Percentiles rank a stretch among this genome's conserved stretches.
Evolutionary conservation across 2,797 vertebrate genomes (phyloP).

Genomic region (Megaceryle alcyon): DNA sequence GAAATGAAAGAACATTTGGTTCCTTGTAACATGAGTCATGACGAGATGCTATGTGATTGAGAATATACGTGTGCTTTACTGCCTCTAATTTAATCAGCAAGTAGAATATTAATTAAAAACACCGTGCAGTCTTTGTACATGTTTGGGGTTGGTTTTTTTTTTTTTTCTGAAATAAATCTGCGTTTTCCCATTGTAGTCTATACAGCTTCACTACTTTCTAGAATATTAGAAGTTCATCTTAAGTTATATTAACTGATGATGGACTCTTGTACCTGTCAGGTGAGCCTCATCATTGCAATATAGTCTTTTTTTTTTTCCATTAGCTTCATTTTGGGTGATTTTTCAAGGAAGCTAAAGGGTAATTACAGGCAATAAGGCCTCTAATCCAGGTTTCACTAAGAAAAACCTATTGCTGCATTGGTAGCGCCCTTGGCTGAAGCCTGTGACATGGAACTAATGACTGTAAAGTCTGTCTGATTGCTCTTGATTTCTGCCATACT

Average conservation of each 20-base stretch:
- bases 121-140: background rate
- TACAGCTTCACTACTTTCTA: background rate
- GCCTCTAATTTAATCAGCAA: slow-evolving; percentile 32
- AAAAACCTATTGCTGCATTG: background rate
- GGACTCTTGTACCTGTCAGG: background rate
- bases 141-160: background rate
- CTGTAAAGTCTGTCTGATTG: background rate
- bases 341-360: background rate
- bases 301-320: background rate
- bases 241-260: background rate
- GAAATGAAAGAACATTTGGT: slow-evolving; percentile 30
- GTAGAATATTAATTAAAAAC: slow-evolving; percentile 2
- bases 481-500: background rate
- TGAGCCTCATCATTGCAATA: background rate
- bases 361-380: background rate
- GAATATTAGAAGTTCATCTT: background rate
- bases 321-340: background rate
- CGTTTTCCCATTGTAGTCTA: background rate
- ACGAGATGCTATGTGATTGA: slow-evolving; percentile 3
- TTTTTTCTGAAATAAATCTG: background rate
- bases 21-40: slow-evolving; percentile 35
- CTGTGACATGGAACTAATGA: background rate
- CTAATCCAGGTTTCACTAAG: background rate
- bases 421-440: background rate
- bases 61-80: slow-evolving; percentile 13